Percentiles rank a stretch among this genome's conserved stretches.
Conservation (phyloP, 2,888 invertebrate genomes). For the Lobophora halterata region DNA sequence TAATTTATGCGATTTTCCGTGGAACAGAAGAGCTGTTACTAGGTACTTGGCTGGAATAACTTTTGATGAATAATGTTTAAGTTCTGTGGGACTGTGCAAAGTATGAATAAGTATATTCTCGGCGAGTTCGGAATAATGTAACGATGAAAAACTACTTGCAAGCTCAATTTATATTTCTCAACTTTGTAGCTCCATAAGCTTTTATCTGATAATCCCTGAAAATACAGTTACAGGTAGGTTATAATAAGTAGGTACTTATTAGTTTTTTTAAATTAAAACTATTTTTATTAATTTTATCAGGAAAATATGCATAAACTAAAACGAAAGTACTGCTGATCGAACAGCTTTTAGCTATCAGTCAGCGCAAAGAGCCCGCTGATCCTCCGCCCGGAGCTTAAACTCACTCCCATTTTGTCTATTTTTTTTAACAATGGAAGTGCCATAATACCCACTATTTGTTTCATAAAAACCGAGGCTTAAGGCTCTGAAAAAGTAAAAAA, state of each 20-base stretch:
- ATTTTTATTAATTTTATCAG: too few relatives aligned
- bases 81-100: constrained; percentile 11
- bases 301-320: constrained; percentile 11
- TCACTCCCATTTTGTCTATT: constrained; percentile 36
- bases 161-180: not conserved
- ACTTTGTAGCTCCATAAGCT: constrained; percentile 3
- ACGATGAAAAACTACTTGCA: constrained; percentile 3
- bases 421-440: constrained; percentile 23
- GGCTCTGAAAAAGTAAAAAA: not conserved
- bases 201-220: too few relatives aligned
- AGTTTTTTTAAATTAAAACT: too few relatives aligned
- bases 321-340: constrained; percentile 27
- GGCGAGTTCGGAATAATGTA: too few relatives aligned
- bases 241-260: too few relatives aligned
- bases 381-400: constrained; percentile 49
- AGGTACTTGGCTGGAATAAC: constrained; percentile 30
- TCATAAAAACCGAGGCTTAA: not conserved
- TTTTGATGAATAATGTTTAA: constrained; percentile 24
- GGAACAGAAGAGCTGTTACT: constrained; percentile 42
- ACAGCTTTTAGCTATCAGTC: constrained; percentile 39
- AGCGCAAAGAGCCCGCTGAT: constrained; percentile 40
- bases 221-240: too few relatives aligned
- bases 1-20: constrained; percentile 73
- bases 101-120: constrained; percentile 16
- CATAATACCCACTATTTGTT: constrained; percentile 34